These are phyloP conservation scores for Gastracanthus pulcherrimus DNA, from an alignment of 2,888 invertebrate species.

Conservation along the genomic window DNA sequence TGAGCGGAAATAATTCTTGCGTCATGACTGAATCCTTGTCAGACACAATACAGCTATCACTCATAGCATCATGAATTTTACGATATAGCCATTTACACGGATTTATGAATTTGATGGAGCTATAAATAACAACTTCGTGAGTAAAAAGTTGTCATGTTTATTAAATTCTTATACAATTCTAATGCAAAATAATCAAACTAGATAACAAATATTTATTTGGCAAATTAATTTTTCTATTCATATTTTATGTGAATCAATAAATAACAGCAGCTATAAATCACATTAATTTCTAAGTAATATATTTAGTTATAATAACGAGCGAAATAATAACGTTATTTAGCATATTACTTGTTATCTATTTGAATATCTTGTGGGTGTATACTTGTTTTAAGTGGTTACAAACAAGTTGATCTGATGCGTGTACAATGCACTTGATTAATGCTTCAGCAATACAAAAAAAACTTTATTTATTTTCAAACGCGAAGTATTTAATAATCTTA, in stretches of 20 bases:
- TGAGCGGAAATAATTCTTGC: background rate
- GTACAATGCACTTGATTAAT: too few species aligned
- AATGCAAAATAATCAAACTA: background rate
- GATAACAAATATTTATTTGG: background rate
- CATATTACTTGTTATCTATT: too few species aligned
- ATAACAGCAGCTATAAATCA: too few species aligned
- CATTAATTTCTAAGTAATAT: too few species aligned
- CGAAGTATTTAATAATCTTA: too few species aligned
- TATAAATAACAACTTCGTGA: slow-evolving; percentile 9
- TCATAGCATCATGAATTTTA: slow-evolving; percentile 17
- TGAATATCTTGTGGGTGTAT: too few species aligned
- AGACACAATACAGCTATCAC: background rate
- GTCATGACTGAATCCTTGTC: background rate
- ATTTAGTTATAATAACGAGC: too few species aligned
- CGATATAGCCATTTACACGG: background rate
- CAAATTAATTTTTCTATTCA: background rate
- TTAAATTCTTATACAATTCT: background rate
- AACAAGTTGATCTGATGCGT: too few species aligned
- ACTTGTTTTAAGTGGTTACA: too few species aligned
- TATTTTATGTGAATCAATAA: background rate
- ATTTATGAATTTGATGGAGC: slow-evolving; percentile 13
- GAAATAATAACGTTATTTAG: too few species aligned
- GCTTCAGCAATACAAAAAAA: too few species aligned
- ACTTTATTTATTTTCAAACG: too few species aligned
- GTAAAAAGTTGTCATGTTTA: background rate